Conservation (phyloP, 2,888 invertebrate genomes). For the Stegophylla sp. region DNA sequence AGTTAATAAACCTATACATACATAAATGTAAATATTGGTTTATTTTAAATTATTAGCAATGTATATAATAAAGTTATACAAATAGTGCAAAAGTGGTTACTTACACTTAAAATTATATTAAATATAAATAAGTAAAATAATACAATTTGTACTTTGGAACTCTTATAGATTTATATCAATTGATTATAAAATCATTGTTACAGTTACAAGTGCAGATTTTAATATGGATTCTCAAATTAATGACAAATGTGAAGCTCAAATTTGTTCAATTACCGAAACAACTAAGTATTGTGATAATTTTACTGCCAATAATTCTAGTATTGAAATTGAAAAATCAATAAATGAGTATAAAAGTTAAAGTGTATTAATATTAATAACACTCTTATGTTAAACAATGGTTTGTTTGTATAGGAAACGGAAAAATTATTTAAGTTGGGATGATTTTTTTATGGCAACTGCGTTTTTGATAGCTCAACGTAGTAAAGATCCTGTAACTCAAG, state of each 20-base stretch:
- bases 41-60: too few species aligned
- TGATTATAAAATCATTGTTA: background rate
- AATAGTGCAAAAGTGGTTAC: too few species aligned
- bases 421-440: slow-evolving; percentile 77
- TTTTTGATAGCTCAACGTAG: slow-evolving; percentile 89
- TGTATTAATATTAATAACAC: background rate
- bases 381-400: slow-evolving; percentile 57
- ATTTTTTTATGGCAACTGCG: slow-evolving; percentile 95
- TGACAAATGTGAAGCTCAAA: background rate
- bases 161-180: too few species aligned
- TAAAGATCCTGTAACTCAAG: slow-evolving; percentile 92
- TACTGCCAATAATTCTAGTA: background rate
- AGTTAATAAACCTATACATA: too few species aligned
- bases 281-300: background rate
- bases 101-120: too few species aligned
- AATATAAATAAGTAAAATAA: too few species aligned
- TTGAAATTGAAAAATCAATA: background rate
- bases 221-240: slow-evolving; percentile 22
- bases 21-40: too few species aligned
- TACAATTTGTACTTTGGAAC: too few species aligned
- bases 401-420: slow-evolving; percentile 64
- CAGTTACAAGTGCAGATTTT: background rate
- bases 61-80: too few species aligned
- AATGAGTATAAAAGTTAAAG: slow-evolving; percentile 28
- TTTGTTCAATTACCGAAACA: background rate